Conservation (phyloP, 2,113 vertebrate genomes). For the Bucco capensis region DNA sequence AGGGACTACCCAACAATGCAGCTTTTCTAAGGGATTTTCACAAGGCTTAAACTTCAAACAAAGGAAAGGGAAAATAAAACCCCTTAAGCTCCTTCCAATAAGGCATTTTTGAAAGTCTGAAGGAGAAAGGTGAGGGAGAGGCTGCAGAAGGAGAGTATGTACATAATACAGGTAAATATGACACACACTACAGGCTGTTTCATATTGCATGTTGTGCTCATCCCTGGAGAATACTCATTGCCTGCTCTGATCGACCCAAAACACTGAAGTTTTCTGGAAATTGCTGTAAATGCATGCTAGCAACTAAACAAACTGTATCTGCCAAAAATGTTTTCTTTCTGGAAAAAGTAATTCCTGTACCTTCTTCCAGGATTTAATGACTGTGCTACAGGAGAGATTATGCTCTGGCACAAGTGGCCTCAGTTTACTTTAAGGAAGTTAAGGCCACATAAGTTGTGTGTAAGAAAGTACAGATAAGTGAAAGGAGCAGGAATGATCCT, state of each 20-base stretch:
- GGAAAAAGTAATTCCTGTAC: constrained; percentile 4
- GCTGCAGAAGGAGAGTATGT: neutral
- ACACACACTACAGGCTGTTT: neutral
- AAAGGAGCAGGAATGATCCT: constrained; percentile 14
- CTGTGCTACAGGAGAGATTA: neutral
- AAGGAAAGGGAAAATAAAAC: constrained; percentile 28
- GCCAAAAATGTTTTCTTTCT: neutral
- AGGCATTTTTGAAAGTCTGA: neutral
- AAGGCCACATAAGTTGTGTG: constrained; percentile 59
- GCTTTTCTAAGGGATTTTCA: constrained; percentile 42
- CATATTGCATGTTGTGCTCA: neutral
- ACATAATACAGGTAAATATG: accelerated
- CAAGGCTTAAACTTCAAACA: constrained; percentile 42
- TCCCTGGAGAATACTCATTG: neutral
- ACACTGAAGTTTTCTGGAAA: neutral
- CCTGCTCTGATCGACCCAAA: constrained; percentile 33
- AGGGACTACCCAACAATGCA: constrained; percentile 6
- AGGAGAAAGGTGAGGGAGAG: neutral
- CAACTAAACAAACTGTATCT: constrained; percentile 28
- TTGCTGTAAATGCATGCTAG: constrained; percentile 4
- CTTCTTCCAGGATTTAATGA: constrained; percentile 39
- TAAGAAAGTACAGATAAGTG: constrained; percentile 20
- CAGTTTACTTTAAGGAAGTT: constrained; percentile 46
- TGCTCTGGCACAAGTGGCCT: constrained; percentile 2
- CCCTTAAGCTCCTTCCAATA: neutral